Evolutionary conservation across 2,888 invertebrate species (phyloP).

Genomic region (Plagodis pulveraria): DNA sequence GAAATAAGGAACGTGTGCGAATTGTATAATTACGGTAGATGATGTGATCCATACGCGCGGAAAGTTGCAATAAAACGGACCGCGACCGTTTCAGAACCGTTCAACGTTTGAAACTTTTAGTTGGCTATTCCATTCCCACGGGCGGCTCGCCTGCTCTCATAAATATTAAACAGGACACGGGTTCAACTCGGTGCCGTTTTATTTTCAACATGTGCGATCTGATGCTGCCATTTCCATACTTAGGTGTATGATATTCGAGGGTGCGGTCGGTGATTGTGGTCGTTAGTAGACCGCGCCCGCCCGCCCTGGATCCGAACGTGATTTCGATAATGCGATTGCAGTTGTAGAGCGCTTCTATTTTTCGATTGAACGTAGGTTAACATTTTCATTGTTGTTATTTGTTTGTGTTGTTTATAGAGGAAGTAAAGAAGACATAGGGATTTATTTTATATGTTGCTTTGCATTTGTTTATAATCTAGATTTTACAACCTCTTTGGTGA

Average conservation of each 20-base stretch:
- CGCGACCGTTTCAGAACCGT: slow-evolving; percentile 52
- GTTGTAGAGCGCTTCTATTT: slow-evolving; percentile 17
- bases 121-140: slow-evolving; percentile 52
- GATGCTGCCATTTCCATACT: slow-evolving; percentile 46
- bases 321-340: slow-evolving; percentile 32
- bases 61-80: slow-evolving; percentile 55
- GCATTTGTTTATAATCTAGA: too few relatives aligned
- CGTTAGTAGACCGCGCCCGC: slow-evolving; percentile 17
- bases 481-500: too few relatives aligned
- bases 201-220: slow-evolving; percentile 55
- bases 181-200: slow-evolving; percentile 53
- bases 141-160: slow-evolving; percentile 49
- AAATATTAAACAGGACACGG: slow-evolving; percentile 63
- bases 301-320: slow-evolving; percentile 15
- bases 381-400: slow-evolving; percentile 2
- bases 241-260: slow-evolving; percentile 41
- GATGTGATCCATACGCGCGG: slow-evolving; percentile 43
- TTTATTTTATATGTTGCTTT: too few relatives aligned
- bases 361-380: slow-evolving; percentile 28
- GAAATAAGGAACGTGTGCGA: slow-evolving; percentile 4
- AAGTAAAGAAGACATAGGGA: too few relatives aligned
- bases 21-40: slow-evolving; percentile 32
- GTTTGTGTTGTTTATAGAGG: neutral
- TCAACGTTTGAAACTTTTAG: slow-evolving; percentile 57
- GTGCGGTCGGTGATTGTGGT: slow-evolving; percentile 28